Evolutionary conservation across 1,140 invertebrate genomes (phyloP).

Genomic region (Muscidifurax raptorellus): DNA sequence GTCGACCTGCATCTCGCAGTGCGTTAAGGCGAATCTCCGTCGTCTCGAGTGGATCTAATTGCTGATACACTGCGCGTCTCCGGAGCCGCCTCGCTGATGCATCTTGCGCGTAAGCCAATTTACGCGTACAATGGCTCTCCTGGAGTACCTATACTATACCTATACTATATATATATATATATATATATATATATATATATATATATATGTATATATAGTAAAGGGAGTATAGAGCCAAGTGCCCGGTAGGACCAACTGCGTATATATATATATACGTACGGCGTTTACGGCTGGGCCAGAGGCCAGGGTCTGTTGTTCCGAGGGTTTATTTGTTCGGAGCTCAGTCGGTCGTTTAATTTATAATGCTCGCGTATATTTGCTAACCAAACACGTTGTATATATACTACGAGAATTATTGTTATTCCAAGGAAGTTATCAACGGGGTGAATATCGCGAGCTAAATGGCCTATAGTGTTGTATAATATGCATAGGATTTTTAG

Average conservation of each 20-base stretch:
- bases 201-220: not conserved
- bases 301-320: not conserved
- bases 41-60: constrained; percentile 37
- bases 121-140: not conserved
- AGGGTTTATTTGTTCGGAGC: not conserved
- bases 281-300: not conserved
- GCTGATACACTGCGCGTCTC: constrained; percentile 16
- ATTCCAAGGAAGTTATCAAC: no score
- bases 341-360: not conserved
- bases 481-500: not conserved
- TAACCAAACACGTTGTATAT: not conserved
- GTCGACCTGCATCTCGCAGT: not conserved
- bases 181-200: no score
- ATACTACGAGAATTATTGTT: no score
- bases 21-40: not conserved
- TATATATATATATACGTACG: no score
- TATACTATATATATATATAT: not conserved
- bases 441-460: no score
- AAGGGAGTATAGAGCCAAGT: not conserved
- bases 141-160: not conserved
- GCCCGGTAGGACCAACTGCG: not conserved
- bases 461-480: no score
- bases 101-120: constrained; percentile 24
- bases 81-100: not conserved
- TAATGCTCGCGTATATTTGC: not conserved